Percentiles rank a stretch among this genome's conserved stretches.
Conservation (phyloP, 2,888 invertebrate species). For the Tenthredo mesomela region DNA sequence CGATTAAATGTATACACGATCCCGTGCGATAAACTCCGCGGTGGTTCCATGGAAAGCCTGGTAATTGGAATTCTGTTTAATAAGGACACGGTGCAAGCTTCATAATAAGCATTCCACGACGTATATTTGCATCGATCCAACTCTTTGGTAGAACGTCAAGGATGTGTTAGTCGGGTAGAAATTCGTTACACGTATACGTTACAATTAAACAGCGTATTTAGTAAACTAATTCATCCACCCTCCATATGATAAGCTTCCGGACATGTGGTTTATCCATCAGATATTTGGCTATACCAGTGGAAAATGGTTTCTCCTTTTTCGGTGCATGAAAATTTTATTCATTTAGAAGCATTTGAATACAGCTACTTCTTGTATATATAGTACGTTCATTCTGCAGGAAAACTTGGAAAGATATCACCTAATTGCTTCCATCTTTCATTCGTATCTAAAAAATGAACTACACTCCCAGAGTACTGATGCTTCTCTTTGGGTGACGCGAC, state of each 20-base stretch:
- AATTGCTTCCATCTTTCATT: background rate
- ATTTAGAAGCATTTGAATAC: background rate
- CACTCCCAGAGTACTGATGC: background rate
- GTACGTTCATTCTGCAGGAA: background rate
- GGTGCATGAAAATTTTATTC: background rate
- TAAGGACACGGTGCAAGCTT: constrained; percentile 29
- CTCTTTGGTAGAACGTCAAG: constrained; percentile 1
- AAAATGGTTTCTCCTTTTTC: background rate
- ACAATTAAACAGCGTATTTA: background rate
- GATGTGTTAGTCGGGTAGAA: background rate
- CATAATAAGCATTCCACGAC: constrained; percentile 5
- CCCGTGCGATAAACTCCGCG: background rate
- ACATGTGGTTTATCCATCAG: background rate
- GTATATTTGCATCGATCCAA: background rate
- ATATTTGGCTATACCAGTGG: background rate
- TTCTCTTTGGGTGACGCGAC: background rate
- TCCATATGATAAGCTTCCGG: background rate
- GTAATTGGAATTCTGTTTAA: constrained; percentile 38
- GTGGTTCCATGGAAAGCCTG: background rate
- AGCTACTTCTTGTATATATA: background rate
- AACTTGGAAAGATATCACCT: background rate
- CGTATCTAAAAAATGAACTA: constrained; percentile 4
- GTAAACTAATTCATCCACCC: background rate
- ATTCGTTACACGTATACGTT: constrained; percentile 4
- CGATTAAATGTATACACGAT: constrained; percentile 6